Evolutionary conservation across 1,140 invertebrate species (phyloP).

Genomic region (Drosophila insularis): DNA sequence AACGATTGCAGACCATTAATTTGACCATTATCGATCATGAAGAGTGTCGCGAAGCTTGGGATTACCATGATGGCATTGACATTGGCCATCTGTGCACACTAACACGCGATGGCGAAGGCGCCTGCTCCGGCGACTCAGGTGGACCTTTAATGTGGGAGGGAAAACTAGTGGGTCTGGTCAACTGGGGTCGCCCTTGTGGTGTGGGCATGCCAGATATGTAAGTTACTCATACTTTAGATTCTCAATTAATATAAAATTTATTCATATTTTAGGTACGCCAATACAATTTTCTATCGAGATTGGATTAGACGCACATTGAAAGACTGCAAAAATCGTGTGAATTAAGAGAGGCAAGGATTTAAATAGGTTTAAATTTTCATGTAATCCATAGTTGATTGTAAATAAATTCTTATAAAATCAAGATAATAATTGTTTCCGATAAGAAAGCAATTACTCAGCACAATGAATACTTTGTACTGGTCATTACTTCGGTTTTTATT

Average conservation of each 20-base stretch:
- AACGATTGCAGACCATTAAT: conserved; percentile 60
- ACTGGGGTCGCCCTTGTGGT: conserved; percentile 84
- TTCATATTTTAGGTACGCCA: conserved; percentile 66
- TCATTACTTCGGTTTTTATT: conserved; percentile 17
- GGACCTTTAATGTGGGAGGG: conserved; percentile 83
- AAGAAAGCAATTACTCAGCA: conserved; percentile 10
- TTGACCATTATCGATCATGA: conserved; percentile 55
- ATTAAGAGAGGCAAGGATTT: background rate
- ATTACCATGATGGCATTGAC: conserved; percentile 42
- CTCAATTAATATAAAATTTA: background rate
- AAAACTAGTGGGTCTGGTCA: conserved; percentile 83
- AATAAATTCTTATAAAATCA: conserved; percentile 22
- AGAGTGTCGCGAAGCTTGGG: conserved; percentile 47
- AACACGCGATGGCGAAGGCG: conserved; percentile 83
- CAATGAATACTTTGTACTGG: conserved; percentile 8
- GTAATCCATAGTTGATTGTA: too few relatives aligned
- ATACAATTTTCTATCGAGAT: conserved; percentile 71
- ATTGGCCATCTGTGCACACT: conserved; percentile 85
- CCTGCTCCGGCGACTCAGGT: conserved; percentile 85
- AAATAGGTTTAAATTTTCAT: background rate
- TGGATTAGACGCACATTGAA: conserved; percentile 54
- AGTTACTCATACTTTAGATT: background rate
- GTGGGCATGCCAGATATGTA: conserved; percentile 83
- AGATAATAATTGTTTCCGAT: conserved; percentile 14
- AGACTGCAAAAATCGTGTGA: conserved; percentile 50